Percentiles rank a stretch among this genome's conserved stretches.
phyloP scores from a whole-genome alignment of 2,797 vertebrate species.

The Valencia hispanica region DNA sequence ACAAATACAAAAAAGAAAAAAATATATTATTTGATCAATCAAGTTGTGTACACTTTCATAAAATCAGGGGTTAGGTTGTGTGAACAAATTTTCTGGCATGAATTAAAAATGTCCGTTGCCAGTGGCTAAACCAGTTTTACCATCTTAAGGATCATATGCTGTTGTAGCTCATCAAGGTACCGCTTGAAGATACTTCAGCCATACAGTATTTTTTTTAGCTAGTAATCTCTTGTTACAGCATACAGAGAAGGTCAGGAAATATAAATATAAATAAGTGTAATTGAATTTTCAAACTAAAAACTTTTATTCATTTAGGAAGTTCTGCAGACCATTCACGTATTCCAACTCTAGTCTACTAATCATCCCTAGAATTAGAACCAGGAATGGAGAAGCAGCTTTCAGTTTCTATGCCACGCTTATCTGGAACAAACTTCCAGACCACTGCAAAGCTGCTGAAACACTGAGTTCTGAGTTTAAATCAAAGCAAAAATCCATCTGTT shows the following conservation, averaged over 20 bases:
- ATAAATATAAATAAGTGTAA: too few relatives aligned
- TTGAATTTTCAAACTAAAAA: neutral
- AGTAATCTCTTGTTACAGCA: neutral
- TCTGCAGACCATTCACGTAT: too few relatives aligned
- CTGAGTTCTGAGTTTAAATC: too few relatives aligned
- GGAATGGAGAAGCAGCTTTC: too few relatives aligned
- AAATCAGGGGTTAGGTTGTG: neutral
- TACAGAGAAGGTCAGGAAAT: neutral
- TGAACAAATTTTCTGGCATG: neutral
- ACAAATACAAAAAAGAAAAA: too few relatives aligned
- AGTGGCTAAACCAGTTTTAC: neutral
- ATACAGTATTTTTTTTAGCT: neutral
- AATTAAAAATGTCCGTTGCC: neutral
- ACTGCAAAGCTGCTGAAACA: too few relatives aligned
- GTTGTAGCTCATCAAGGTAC: neutral
- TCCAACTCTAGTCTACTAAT: too few relatives aligned
- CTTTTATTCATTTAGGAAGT: neutral
- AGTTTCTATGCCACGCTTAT: too few relatives aligned
- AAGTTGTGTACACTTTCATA: neutral
- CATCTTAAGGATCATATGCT: neutral
- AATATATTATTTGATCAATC: neutral
- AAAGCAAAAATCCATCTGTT: too few relatives aligned
- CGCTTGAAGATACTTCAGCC: neutral
- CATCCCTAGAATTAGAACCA: too few relatives aligned
- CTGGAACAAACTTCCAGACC: too few relatives aligned